phyloP scores from a whole-genome alignment of 2,888 invertebrate genomes.

The Mythimna vitellina region DNA sequence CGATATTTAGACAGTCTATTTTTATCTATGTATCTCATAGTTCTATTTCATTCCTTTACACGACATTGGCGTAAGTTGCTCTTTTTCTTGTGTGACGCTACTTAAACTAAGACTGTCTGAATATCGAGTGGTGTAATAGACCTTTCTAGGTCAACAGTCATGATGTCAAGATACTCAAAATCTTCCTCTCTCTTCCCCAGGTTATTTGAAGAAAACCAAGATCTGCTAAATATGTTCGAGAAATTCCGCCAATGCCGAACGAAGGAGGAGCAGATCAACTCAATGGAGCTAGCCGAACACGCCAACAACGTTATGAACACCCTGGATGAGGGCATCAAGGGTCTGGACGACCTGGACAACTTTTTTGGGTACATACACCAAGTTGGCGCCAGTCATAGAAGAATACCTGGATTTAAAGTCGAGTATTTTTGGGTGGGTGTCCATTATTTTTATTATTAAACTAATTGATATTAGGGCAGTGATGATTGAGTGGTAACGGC shows the following conservation, averaged over 20 bases:
- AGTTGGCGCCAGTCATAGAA: conserved; percentile 95
- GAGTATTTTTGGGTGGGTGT: conserved; percentile 96
- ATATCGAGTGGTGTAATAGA: too few relatives aligned
- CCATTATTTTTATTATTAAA: background rate
- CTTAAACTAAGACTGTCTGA: too few relatives aligned
- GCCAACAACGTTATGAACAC: conserved; percentile 97
- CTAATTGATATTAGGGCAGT: background rate
- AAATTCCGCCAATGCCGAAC: conserved; percentile 95
- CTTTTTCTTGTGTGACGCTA: too few relatives aligned
- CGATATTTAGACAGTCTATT: too few relatives aligned
- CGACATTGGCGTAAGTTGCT: too few relatives aligned
- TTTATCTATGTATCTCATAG: too few relatives aligned
- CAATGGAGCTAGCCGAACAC: conserved; percentile 96
- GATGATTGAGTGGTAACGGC: too few relatives aligned
- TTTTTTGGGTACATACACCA: conserved; percentile 96
- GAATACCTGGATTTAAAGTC: conserved; percentile 96
- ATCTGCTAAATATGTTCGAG: conserved; percentile 94
- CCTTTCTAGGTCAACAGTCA: background rate
- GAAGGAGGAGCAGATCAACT: conserved; percentile 95
- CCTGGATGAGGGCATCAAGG: conserved; percentile 96
- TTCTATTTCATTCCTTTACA: too few relatives aligned
- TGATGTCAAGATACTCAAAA: background rate
- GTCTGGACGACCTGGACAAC: conserved; percentile 95
- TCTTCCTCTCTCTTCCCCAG: conserved; percentile 85
- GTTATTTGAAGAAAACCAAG: conserved; percentile 96